Evolutionary conservation across 2,113 vertebrate genomes (phyloP).

Genomic region (Chloropsis cyanopogon): DNA sequence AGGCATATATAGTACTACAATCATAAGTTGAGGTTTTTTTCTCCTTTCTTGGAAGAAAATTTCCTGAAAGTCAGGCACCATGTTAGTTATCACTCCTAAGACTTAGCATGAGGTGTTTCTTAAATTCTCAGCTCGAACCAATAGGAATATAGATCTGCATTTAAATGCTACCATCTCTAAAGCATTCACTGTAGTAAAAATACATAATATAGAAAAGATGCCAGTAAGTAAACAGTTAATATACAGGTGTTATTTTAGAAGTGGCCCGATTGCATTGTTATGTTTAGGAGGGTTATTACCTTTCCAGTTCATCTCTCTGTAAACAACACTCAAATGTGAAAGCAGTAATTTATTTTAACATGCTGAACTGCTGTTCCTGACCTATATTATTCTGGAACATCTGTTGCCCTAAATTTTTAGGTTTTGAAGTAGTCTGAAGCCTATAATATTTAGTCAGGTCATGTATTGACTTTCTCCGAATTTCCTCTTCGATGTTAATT

Average conservation of each 20-base stretch:
- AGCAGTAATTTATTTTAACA: slow-evolving; percentile 26
- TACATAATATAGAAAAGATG: neutral
- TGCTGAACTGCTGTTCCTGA: neutral
- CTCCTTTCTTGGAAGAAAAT: neutral
- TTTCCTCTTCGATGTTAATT: neutral
- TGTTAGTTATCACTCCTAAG: neutral
- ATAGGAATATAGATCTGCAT: neutral
- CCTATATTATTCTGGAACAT: slow-evolving; percentile 37
- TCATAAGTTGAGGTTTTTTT: neutral
- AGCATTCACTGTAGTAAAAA: neutral
- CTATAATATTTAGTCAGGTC: neutral
- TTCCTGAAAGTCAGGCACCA: neutral
- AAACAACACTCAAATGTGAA: neutral
- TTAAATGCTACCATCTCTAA: neutral
- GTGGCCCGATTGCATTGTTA: neutral
- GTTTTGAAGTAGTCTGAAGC: neutral
- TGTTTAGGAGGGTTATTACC: neutral
- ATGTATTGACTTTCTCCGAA: neutral
- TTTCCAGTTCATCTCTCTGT: neutral
- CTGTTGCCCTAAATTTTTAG: slow-evolving; percentile 23
- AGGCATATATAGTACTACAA: neutral
- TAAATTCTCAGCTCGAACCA: neutral
- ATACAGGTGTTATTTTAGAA: neutral
- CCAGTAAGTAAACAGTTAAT: slow-evolving; percentile 1
- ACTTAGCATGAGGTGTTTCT: neutral